Evolutionary conservation across 64 coral and sea anemone species (phyloP), one percentile per base, ranked within the genome.

Genomic region (Porites australiensis): DNA sequence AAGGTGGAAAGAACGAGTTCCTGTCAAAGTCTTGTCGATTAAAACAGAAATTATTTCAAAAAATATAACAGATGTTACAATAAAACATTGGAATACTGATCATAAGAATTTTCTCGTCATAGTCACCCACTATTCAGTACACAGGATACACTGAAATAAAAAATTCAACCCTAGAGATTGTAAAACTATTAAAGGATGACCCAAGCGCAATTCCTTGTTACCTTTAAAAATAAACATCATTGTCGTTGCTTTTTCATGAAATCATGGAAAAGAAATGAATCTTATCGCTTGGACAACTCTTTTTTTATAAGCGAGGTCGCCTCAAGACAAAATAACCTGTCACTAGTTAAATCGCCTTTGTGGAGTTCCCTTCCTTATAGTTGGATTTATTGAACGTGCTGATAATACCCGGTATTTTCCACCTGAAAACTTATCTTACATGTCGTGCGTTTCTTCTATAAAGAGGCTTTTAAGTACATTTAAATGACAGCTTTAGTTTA

Each of bases 241-340:
- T 81, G 78, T 81, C 23, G 22, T 11, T 62, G 13, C 22, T 61
- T 66, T 50, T 68, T 37, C 46, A 84, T 84, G 61, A 84, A 84
- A 68, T 84, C 81, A 84, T 84, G 45, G 81, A 67, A 84, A 46
- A 84, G 81, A 84, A 84, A 84, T 84, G 45, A 84, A 68, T 51
- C 58, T 68, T 84, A 51, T 84, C 63, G 81, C 61, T 69, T 84
- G 63, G 47, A 84, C 47, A 52, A 23, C 63, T 52, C 46, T 84
- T 52, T 61, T 83, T 84, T 67, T 69, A 16, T 63, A 84, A 84
- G 69, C 81, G 81, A 84, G 18, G 52, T 19, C 48, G 11, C 8
- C 44, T 83, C 45, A 22, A 84, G 81, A 84, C 81, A 84, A 84
- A 84, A 69, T 84, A 84, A 84, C 81, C 81, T 84, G 81, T 69